Conservation (phyloP, 2,113 vertebrate genomes). For the Neodon shergylaensis region DNA sequence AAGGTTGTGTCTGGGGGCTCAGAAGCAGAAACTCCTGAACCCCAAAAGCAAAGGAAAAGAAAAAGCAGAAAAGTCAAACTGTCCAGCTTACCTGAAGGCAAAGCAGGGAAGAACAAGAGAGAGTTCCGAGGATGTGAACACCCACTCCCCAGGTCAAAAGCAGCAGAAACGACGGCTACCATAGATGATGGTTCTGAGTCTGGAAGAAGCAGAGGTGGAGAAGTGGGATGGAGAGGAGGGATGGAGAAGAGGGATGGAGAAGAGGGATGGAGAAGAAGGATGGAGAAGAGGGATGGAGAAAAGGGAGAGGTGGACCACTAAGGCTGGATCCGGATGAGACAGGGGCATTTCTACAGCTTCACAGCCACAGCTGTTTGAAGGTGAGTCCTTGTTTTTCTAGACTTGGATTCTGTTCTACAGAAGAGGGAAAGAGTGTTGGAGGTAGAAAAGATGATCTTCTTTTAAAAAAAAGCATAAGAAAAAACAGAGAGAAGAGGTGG, state of each 20-base stretch:
- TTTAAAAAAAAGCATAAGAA: conserved; percentile 95
- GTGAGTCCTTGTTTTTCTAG: not conserved
- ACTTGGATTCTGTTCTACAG: conserved; percentile 79
- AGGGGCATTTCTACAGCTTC: no score
- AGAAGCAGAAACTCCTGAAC: conserved; percentile 79
- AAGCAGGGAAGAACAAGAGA: conserved; percentile 77
- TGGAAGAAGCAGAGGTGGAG: conserved; percentile 84
- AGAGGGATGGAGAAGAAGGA: no score
- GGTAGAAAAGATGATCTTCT: conserved; percentile 88
- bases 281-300: no score
- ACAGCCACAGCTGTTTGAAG: not conserved
- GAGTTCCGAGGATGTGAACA: conserved; percentile 78
- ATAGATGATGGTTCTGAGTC: conserved; percentile 72
- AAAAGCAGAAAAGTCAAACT: conserved; percentile 75
- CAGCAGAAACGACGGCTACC: conserved; percentile 84
- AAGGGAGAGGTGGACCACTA: no score
- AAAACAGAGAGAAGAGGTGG: conserved; percentile 93
- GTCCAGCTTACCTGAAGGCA: conserved; percentile 75
- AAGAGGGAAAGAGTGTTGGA: conserved; percentile 84
- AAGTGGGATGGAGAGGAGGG: not conserved
- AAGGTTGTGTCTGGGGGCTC: conserved; percentile 76
- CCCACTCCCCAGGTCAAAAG: conserved; percentile 82
- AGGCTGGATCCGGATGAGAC: not conserved
- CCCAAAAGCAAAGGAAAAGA: conserved; percentile 82
- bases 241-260: no score